Conservation (phyloP, 92 coral and sea anemone genomes). For the Porites divaricata region DNA sequence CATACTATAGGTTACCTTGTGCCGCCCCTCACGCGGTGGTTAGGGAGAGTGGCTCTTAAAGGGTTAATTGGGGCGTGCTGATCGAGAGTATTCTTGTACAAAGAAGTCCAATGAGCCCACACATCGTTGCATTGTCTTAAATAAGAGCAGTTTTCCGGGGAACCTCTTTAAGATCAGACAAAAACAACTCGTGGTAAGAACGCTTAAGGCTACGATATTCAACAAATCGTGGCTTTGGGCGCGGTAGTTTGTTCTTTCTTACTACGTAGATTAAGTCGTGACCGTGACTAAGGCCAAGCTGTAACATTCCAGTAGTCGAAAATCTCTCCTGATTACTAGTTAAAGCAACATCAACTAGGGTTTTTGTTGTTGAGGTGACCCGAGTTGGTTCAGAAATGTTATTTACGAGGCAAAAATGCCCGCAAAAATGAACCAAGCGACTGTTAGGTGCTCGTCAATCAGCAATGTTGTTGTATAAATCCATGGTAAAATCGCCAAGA, state of each 20-base stretch:
- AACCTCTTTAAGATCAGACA: slow-evolving; percentile 39
- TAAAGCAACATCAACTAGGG: slow-evolving; percentile 50
- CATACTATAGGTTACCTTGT: too few species aligned
- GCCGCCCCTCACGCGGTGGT: too few species aligned
- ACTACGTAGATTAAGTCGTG: slow-evolving; percentile 61
- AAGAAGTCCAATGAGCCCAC: slow-evolving; percentile 64
- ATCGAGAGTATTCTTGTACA: slow-evolving; percentile 58
- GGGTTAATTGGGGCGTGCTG: slow-evolving; percentile 57
- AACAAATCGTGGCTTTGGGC: slow-evolving; percentile 44
- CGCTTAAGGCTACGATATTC: slow-evolving; percentile 45
- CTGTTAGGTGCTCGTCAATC: slow-evolving; percentile 4
- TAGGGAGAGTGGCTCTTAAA: too few species aligned
- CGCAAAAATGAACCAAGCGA: slow-evolving; percentile 1
- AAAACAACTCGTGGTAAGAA: slow-evolving; percentile 15
- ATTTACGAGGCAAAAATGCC: slow-evolving; percentile 44
- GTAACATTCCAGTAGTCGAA: slow-evolving; percentile 57
- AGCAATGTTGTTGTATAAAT: slow-evolving; percentile 37
- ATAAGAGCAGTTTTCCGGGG: slow-evolving; percentile 64
- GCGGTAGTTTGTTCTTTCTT: not conserved
- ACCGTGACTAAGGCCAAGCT: slow-evolving; percentile 76
- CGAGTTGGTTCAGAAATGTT: slow-evolving; percentile 56
- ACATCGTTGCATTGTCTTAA: slow-evolving; percentile 47
- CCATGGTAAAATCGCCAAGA: slow-evolving; percentile 26
- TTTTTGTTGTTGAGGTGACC: slow-evolving; percentile 44
- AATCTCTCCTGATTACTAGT: slow-evolving; percentile 63